Conservation (phyloP, 2,797 vertebrate genomes). For the Notamacropus eugenii region DNA sequence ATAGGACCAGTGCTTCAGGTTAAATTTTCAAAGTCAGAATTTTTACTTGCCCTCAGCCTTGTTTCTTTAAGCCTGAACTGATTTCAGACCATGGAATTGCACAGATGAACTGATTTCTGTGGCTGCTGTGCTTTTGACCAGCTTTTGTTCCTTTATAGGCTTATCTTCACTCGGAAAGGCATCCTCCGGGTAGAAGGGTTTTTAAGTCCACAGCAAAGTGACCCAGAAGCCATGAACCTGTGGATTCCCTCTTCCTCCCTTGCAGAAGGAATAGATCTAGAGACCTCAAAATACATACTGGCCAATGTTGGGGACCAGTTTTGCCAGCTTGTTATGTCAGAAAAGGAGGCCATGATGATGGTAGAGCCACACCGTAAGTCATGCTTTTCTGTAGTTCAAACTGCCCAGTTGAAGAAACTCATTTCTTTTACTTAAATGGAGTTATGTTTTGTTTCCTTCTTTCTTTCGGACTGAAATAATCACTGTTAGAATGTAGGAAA, state of each 20-base stretch:
- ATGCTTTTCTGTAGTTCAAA: not conserved
- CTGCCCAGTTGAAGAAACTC: not conserved
- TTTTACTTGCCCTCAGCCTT: slow-evolving; percentile 19
- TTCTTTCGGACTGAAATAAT: not conserved
- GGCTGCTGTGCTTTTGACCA: slow-evolving; percentile 45
- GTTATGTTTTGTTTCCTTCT: not conserved
- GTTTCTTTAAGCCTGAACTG: slow-evolving; percentile 31
- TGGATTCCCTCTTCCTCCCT: slow-evolving; percentile 95
- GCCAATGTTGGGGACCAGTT: slow-evolving; percentile 99
- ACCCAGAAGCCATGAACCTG: slow-evolving; percentile 97
- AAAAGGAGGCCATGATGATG: slow-evolving; percentile 99
- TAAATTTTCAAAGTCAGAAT: slow-evolving; percentile 7
- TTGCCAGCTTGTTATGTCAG: slow-evolving; percentile 99
- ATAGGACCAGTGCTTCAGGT: not conserved
- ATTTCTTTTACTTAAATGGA: slow-evolving; percentile 41
- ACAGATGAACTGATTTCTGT: slow-evolving; percentile 23
- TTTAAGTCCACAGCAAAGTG: slow-evolving; percentile 97
- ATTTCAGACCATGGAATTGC: slow-evolving; percentile 38
- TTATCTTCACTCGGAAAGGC: slow-evolving; percentile 98
- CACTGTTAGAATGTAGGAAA: not conserved
- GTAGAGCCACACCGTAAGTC: slow-evolving; percentile 98
- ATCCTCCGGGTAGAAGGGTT: slow-evolving; percentile 97
- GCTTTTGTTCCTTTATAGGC: slow-evolving; percentile 83
- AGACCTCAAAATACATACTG: slow-evolving; percentile 99
- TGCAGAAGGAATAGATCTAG: slow-evolving; percentile 95